phyloP scores from a whole-genome alignment of 2,113 vertebrate genomes.

The Atlantisia rogersi region DNA sequence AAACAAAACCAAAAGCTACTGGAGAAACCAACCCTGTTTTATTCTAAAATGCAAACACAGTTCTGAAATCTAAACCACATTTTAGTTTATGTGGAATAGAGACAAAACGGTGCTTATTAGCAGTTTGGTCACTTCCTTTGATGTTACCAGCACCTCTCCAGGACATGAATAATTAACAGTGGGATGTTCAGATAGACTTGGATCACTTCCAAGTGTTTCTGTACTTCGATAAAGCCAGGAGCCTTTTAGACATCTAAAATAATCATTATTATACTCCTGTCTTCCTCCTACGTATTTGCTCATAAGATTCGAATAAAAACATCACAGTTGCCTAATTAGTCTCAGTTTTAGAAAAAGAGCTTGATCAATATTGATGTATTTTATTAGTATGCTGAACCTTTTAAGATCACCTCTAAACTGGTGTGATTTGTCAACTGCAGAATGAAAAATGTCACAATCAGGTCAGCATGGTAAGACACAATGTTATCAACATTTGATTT shows the following conservation, averaged over 20 bases:
- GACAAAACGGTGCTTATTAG: neutral
- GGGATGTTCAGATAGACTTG: neutral
- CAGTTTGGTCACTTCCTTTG: neutral
- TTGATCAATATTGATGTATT: neutral
- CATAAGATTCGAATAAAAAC: neutral
- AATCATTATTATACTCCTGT: neutral
- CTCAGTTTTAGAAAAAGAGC: neutral
- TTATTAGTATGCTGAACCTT: neutral
- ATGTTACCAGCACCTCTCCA: neutral
- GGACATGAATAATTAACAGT: neutral
- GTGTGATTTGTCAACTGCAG: neutral
- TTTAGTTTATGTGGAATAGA: neutral
- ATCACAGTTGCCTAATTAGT: neutral
- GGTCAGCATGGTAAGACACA: neutral
- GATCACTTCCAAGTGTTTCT: neutral
- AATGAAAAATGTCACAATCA: neutral
- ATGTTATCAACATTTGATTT: neutral
- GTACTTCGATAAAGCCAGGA: neutral
- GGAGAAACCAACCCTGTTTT: neutral
- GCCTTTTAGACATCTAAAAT: neutral
- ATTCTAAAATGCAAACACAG: neutral
- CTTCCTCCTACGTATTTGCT: neutral
- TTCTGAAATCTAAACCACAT: neutral
- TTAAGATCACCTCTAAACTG: neutral
- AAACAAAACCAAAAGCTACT: rapidly evolving